Percentiles rank a stretch among this genome's conserved stretches.
phyloP scores from a whole-genome alignment of 2,888 invertebrate genomes.

The Campoletis raptor region DNA sequence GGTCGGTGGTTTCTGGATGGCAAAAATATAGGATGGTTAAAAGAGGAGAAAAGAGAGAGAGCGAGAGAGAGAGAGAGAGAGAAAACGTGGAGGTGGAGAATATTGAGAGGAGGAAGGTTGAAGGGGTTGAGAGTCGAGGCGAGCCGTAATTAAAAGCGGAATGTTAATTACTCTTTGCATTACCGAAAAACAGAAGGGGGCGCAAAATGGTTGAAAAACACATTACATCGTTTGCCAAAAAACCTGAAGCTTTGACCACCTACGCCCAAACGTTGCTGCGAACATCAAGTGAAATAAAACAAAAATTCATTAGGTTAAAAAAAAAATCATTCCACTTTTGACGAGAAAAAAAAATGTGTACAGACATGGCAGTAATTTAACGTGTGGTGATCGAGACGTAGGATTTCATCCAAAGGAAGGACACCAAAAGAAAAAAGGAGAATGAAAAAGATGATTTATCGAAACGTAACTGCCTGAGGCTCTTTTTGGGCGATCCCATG shows the following conservation, averaged over 20 bases:
- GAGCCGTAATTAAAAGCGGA: constrained; percentile 84
- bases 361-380: not conserved
- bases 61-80: constrained; percentile 24
- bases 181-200: constrained; percentile 80
- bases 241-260: constrained; percentile 44
- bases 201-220: constrained; percentile 62
- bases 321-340: not conserved
- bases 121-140: constrained; percentile 63
- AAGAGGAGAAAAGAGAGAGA: constrained; percentile 5
- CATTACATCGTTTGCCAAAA: constrained; percentile 61
- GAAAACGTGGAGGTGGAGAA: constrained; percentile 37
- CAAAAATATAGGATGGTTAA: constrained; percentile 49
- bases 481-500: constrained; percentile 45
- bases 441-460: constrained; percentile 83
- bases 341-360: not conserved
- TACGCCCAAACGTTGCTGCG: constrained; percentile 1
- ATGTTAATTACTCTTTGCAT: constrained; percentile 84
- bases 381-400: constrained; percentile 17
- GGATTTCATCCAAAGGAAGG: constrained; percentile 23
- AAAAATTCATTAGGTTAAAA: not conserved
- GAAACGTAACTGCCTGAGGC: constrained; percentile 81
- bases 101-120: constrained; percentile 36
- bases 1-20: constrained; percentile 47
- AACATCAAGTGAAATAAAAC: not conserved
- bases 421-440: constrained; percentile 46